These are phyloP conservation scores for Nipponacmea schrenckii DNA, from an alignment of 2,888 invertebrate genomes.

Conservation along the genomic window DNA sequence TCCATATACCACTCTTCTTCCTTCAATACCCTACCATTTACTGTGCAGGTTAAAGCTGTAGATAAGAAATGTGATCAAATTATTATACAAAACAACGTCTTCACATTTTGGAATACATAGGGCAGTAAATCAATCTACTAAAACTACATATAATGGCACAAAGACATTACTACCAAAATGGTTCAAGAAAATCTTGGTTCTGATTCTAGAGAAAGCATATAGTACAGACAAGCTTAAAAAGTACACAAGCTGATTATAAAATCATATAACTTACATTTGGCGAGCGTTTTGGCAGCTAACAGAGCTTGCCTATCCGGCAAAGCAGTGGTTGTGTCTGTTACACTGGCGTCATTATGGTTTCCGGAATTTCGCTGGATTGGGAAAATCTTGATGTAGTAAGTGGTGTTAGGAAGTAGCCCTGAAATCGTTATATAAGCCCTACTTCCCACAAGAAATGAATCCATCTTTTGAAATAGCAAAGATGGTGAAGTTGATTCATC, in stretches of 20 bases:
- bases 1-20: constrained; percentile 12
- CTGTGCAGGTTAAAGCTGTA: constrained; percentile 4
- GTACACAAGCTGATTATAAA: too few relatives aligned
- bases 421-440: constrained; percentile 33
- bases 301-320: constrained; percentile 5
- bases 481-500: constrained; percentile 10
- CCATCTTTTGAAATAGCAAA: constrained; percentile 22
- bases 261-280: constrained; percentile 9
- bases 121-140: too few relatives aligned
- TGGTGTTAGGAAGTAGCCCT: constrained; percentile 33
- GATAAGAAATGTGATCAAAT: too few relatives aligned
- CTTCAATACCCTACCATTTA: constrained; percentile 1
- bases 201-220: too few relatives aligned
- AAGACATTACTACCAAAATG: too few relatives aligned
- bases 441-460: constrained; percentile 28
- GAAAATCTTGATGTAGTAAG: constrained; percentile 33
- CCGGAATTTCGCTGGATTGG: constrained; percentile 11
- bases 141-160: too few relatives aligned
- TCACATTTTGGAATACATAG: too few relatives aligned
- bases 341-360: constrained; percentile 19
- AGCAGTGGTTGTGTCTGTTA: background rate
- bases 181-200: too few relatives aligned
- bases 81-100: too few relatives aligned
- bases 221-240: too few relatives aligned
- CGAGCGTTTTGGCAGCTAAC: constrained; percentile 18